These are phyloP conservation scores for Agrochola circellaris DNA, from an alignment of 2,888 invertebrate genomes.

Conservation along the genomic window DNA sequence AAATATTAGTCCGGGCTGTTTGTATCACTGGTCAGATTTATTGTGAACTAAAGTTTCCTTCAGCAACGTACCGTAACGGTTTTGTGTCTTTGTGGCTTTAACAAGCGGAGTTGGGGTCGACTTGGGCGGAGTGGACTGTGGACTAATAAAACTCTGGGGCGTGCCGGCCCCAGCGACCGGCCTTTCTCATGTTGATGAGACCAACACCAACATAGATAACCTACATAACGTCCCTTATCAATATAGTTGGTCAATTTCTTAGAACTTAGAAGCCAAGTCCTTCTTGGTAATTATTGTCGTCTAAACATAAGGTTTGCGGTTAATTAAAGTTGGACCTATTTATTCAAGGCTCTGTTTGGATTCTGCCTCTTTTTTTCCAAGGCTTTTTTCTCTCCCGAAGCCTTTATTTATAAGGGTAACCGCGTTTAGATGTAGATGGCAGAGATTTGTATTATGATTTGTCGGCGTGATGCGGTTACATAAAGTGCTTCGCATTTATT, in stretches of 20 bases:
- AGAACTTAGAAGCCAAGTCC: neutral
- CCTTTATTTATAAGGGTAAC: constrained; percentile 37
- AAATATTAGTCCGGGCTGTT: constrained; percentile 62
- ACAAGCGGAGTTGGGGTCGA: constrained; percentile 70
- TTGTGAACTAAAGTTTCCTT: constrained; percentile 66
- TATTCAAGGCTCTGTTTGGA: constrained; percentile 18
- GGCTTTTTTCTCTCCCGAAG: neutral
- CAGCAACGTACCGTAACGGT: constrained; percentile 70
- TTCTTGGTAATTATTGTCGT: constrained; percentile 15
- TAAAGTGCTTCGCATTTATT: constrained; percentile 26
- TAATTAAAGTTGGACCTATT: constrained; percentile 42
- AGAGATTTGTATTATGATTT: constrained; percentile 41
- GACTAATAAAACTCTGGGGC: constrained; percentile 86
- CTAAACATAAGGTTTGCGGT: constrained; percentile 26
- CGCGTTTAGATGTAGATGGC: constrained; percentile 48
- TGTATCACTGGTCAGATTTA: constrained; percentile 70
- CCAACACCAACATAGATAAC: constrained; percentile 63
- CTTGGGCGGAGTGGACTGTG: constrained; percentile 70
- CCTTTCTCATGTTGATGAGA: constrained; percentile 87
- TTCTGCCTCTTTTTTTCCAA: constrained; percentile 10
- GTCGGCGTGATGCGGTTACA: constrained; percentile 16
- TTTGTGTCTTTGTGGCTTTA: constrained; percentile 70
- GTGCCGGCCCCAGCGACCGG: constrained; percentile 72
- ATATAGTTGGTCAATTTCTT: constrained; percentile 49
- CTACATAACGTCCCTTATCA: constrained; percentile 43